phyloP scores from a whole-genome alignment of 1,140 invertebrate genomes.

The Sitophilus oryzae region DNA sequence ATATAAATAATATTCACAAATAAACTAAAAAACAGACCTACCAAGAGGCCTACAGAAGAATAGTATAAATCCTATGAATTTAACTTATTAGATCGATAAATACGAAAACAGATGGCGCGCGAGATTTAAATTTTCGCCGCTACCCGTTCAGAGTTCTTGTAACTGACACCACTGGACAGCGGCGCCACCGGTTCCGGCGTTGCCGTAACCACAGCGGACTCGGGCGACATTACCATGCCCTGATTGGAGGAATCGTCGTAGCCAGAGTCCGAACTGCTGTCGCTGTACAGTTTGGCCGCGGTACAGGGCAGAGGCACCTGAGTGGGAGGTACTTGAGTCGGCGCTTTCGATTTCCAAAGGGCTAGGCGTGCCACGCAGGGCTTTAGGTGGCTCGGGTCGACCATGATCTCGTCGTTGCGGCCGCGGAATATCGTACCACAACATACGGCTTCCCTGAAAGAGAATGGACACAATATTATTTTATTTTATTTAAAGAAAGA shows the following conservation, averaged over 20 bases:
- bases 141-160: no score
- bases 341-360: constrained; percentile 27
- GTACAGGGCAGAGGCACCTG: background rate
- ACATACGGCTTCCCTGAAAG: constrained; percentile 61
- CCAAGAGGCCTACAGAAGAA: no score
- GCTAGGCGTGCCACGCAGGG: constrained; percentile 51
- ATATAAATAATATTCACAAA: no score
- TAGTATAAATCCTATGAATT: no score
- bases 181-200: background rate
- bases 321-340: background rate
- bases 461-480: constrained; percentile 14
- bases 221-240: background rate
- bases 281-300: constrained; percentile 47
- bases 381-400: constrained; percentile 57
- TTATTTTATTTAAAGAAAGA: no score
- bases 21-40: no score
- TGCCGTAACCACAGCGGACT: background rate
- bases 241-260: constrained; percentile 59
- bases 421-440: constrained; percentile 69
- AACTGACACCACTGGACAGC: background rate
- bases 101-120: no score
- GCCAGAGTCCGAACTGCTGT: constrained; percentile 57
- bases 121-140: no score
- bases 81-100: no score
- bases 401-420: constrained; percentile 57